Base-by-base conservation (phyloP, 2,888 invertebrate genomes). In the Calephelis perditalis region DNA sequence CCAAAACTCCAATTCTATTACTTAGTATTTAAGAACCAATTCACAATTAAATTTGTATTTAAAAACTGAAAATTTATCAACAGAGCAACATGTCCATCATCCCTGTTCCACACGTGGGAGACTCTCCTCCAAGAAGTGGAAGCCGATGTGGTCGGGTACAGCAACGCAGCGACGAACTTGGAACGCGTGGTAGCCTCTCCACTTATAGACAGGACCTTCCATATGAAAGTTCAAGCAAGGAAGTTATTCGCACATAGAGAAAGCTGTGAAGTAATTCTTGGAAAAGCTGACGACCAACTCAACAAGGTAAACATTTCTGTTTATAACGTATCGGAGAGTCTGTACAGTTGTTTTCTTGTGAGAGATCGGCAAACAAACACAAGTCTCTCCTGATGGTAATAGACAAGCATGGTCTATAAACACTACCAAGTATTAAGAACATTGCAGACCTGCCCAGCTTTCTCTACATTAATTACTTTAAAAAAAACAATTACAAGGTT, bases 171-270 rank as follows among this genome's bases (percentile, higher is more conserved):
- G 8, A 93, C 94, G 44, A 94, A 96, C 40, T 91, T 97, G 63
- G 95, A 94, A 62, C 91, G 95, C 59, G 93, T 94, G 79, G 94
- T 97, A 63, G 94, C 97, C 40, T 92, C 96, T 47, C 96, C 96
- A 54, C 93, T 97, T 62, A 91, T 97, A 68, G 97, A 97, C 77
- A 93, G 94, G 75, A 96, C 97, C 72, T 97, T 97, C 86, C 95
- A 96, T 82, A 93, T 97, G 77, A 98, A 98, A 90, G 95, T 97
- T 66, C 97, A 97, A 82, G 96, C 97, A 54, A 92, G 97, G 71
- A 97, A 97, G 89, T 94, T 97, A 65, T 97, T 97, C 85, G 94
- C 95, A 37, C 97, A 97, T 83, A 93, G 97, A 70, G 97, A 97
- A 83, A 96, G 96, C 73, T 97, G 96, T 85, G 97, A 97, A 84